Percentiles rank a stretch among this genome's conserved stretches.
Conservation (phyloP, 2,113 vertebrate genomes). For the Crypturellus undulatus region DNA sequence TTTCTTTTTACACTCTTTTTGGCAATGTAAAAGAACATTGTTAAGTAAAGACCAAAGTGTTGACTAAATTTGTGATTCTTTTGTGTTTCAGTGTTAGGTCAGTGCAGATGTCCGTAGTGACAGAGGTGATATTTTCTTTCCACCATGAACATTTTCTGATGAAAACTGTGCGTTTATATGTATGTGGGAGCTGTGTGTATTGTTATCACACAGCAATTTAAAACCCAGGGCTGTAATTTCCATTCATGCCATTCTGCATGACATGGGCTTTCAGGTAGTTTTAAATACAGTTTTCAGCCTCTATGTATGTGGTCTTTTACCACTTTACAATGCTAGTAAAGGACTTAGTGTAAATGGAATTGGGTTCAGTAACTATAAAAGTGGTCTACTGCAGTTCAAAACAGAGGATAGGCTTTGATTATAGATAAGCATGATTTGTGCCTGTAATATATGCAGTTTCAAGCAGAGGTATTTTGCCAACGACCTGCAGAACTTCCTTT, state of each 20-base stretch:
- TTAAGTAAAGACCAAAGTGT: neutral
- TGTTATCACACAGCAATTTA: neutral
- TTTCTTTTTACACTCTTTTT: neutral
- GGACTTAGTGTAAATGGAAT: neutral
- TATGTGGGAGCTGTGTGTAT: neutral
- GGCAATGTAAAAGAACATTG: neutral
- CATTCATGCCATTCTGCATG: accelerated
- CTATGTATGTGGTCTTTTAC: neutral
- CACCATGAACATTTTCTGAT: neutral
- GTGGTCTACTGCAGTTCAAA: neutral
- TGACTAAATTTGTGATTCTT: neutral
- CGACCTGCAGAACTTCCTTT: neutral
- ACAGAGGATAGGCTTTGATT: neutral
- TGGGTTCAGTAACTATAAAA: neutral
- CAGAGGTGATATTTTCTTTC: neutral
- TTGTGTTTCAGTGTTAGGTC: neutral
- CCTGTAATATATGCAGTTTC: neutral
- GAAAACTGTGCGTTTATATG: neutral
- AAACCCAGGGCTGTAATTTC: neutral
- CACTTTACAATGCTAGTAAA: neutral
- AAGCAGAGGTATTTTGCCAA: neutral
- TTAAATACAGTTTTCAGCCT: neutral
- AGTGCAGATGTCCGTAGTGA: neutral
- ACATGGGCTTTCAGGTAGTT: neutral
- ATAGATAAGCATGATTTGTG: neutral